A percentile compares a stretch with the other conserved stretches of the same genome.
Evolutionary conservation across 64 coral and sea anemone species (phyloP).

Genomic region (Catalaphyllia jardinei): DNA sequence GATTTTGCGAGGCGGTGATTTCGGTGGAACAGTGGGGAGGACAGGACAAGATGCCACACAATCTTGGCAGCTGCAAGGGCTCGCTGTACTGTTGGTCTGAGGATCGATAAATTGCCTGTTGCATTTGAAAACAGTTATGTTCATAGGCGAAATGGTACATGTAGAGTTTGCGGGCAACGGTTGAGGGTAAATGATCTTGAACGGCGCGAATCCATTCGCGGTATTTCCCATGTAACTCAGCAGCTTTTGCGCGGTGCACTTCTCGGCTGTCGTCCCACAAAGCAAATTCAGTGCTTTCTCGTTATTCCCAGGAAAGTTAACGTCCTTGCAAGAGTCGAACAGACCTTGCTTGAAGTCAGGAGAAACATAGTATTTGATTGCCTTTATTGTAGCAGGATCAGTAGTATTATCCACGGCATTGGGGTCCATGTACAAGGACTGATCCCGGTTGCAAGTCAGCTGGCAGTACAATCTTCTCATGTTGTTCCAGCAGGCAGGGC

Average conservation of each 20-base stretch:
- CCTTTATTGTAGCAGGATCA: not conserved
- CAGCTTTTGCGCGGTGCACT: constrained; percentile 57
- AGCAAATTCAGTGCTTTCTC: constrained; percentile 71
- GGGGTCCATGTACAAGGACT: constrained; percentile 71
- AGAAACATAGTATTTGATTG: constrained; percentile 51
- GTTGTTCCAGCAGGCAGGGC: constrained; percentile 91
- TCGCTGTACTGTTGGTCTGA: constrained; percentile 29
- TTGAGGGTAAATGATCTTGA: constrained; percentile 46
- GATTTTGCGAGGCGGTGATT: constrained; percentile 34
- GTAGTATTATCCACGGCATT: not conserved
- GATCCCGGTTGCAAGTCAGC: constrained; percentile 73
- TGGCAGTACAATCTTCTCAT: constrained; percentile 75
- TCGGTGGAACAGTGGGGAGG: constrained; percentile 8
- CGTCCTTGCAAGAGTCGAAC: constrained; percentile 90
- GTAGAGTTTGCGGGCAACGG: not conserved
- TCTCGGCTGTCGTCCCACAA: constrained; percentile 70
- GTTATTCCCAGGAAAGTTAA: constrained; percentile 74
- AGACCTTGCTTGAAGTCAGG: constrained; percentile 64
- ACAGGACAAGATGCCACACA: constrained; percentile 70
- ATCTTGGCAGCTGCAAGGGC: constrained; percentile 77
- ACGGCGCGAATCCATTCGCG: constrained; percentile 69
- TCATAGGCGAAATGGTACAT: constrained; percentile 29
- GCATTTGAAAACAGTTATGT: constrained; percentile 32
- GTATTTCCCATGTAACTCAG: constrained; percentile 66
- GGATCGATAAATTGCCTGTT: constrained; percentile 80